Base-by-base conservation (phyloP, 2,113 vertebrate species). In the Brachirus orientalis region DNA sequence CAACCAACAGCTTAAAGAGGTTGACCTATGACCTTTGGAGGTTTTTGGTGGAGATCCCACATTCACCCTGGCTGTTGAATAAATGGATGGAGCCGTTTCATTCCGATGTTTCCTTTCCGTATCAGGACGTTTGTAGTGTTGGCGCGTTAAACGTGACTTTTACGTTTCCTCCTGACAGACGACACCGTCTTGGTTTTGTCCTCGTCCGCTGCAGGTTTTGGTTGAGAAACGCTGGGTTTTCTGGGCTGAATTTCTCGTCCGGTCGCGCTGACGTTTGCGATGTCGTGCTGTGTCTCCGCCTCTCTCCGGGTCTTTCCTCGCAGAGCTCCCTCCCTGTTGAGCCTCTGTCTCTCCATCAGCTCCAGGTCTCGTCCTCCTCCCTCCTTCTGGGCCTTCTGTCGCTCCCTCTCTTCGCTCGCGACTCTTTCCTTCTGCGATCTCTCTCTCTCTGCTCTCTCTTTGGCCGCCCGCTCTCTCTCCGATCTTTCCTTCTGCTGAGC, bases 291-390 rank as follows among this genome's bases (percentile, higher is more conserved):
- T 43, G 11, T 43, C 40, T 43, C 40, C 12, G 11, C 40, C 12
- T 5, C 11, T 40, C 9, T 40, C 12, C 9, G 38, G 1, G 40
- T 28, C 40, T 43, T 43, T 11, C 5, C 14, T 4, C 14, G 40
- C 11, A 43, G 40, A 43, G 40, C 62, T 2, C 41, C 66, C 0
- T 71, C 69, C 40, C 60, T 48, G 7, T 64, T 38, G 0, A 69
- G 35, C n/a, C 43, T 51, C 43, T 69, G 62, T 10, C 37, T 72
- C 55, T 61, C 77, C 35, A 28, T 8, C 17, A 10, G 33, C 37
- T 70, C 52, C 52, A 51, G 60, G 47, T 71, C 67, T 9, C 35
- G 10, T 0, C 35, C 45, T 0, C 4, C 17, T 12, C 10, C 41
- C n/a, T 37, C 46, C 11, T 11, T 17, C 8, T 8, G 33, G 0